Base-by-base conservation (phyloP, 2,888 invertebrate species). In the Brenthis daphne region DNA sequence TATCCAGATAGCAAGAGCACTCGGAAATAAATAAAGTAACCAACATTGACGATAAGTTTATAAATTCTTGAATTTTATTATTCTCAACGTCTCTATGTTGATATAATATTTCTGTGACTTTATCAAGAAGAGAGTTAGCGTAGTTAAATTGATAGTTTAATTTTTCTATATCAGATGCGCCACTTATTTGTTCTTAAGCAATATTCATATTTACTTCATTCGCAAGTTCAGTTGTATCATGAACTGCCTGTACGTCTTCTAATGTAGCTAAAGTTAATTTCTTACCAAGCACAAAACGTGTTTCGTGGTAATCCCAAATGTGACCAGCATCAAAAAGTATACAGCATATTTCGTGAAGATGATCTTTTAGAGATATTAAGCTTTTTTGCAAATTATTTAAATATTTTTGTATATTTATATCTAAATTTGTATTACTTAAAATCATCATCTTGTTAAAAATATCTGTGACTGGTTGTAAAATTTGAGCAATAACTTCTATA, bases 261-360 rank as follows among this genome's bases (percentile, higher is more conserved):
- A 91, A 86, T 48, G 85, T 84, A n/a, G 87, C 82, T 61, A 87
- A 81, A 4, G 86, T 87, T 43, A 91, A 74, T 69, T 86, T 88
- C 75, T 88, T 88, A 29, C 84, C 87, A 16, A 85, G 79, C 66
- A 84, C 86, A 33, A 84, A 79, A 14, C 91, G 86, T 64, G 86
- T 66, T 72, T 89, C 85, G 75, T 90, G 91, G 68, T 82, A 78
- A 73, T 89, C 87, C 85, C 87, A 90, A 20, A 91, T 80, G 78
- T 88, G 87, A 29, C 85, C 84, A 2, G 88, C 85, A 57, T 88
- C 82, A 63, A 86, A 80, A 67, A 92, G 77, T 68, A 89, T 76
- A 43, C 69, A 73, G 71, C 82, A 88, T 0, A 86, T 89, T 71
- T 85, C 82, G 55, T 81, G 83, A n/a, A 91, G 80, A 66, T 81